Conservation (phyloP, 1,140 invertebrate species). For the Drepana arcuata region DNA sequence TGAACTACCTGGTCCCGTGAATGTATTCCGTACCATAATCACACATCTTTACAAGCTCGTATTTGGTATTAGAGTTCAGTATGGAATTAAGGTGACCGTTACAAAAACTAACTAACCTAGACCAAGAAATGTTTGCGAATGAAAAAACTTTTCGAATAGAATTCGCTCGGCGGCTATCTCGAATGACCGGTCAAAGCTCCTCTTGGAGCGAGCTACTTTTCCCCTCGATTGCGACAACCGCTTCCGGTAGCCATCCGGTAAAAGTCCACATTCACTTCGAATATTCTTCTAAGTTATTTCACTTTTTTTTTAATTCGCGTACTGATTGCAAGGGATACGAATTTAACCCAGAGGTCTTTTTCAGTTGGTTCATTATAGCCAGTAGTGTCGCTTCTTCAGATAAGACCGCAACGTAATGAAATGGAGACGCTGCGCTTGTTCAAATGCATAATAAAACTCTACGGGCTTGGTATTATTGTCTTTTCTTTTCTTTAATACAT, state of each 20-base stretch:
- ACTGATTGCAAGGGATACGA: constrained; percentile 18
- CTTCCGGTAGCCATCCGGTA: constrained; percentile 26
- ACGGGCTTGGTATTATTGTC: no score
- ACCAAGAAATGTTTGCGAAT: constrained; percentile 14
- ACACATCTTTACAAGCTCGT: no score
- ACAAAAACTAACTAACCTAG: no score
- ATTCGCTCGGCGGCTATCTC: no score
- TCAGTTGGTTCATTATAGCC: background rate
- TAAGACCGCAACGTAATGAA: no score
- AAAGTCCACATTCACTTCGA: constrained; percentile 23
- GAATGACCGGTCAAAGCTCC: constrained; percentile 23
- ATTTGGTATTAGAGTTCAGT: no score
- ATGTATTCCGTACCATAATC: no score
- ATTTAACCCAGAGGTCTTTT: constrained; percentile 9
- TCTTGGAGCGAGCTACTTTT: constrained; percentile 25
- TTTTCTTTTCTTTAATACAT: no score
- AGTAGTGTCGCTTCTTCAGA: no score
- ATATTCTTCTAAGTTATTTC: constrained; percentile 20
- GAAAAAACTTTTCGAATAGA: constrained; percentile 15
- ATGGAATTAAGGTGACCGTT: no score
- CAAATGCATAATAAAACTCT: no score
- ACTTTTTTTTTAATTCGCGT: constrained; percentile 18
- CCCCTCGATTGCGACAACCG: constrained; percentile 28
- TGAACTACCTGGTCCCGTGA: background rate
- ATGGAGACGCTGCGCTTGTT: no score